A percentile compares a stretch with the other conserved stretches of the same genome.
phyloP scores from a whole-genome alignment of 2,113 vertebrate species.

The Rissa tridactyla region DNA sequence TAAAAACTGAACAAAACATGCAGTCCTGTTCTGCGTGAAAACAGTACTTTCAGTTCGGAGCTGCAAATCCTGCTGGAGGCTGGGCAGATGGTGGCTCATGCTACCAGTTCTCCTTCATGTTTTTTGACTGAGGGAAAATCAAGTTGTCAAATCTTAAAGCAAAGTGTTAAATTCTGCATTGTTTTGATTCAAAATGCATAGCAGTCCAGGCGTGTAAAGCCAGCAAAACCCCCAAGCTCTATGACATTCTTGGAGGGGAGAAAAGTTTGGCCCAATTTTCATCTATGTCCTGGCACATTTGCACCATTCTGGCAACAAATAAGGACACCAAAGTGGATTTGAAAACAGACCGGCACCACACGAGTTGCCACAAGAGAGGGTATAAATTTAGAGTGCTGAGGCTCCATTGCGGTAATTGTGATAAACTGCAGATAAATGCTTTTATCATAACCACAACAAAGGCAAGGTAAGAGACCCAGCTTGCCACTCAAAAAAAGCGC shows the following conservation, averaged over 20 bases:
- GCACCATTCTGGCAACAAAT: background rate
- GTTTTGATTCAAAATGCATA: background rate
- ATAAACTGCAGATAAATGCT: slow-evolving; percentile 22
- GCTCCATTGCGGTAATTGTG: background rate
- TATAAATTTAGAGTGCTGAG: background rate
- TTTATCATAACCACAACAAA: background rate
- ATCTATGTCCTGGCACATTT: background rate
- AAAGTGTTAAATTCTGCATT: background rate
- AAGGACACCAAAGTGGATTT: background rate
- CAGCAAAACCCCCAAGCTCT: background rate
- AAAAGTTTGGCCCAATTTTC: background rate
- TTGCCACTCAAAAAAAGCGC: background rate
- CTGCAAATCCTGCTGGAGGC: background rate
- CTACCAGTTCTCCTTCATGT: background rate
- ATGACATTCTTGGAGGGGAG: background rate
- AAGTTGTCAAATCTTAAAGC: background rate
- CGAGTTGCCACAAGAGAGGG: slow-evolving; percentile 3
- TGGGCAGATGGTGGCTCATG: background rate
- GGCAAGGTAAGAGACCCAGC: background rate
- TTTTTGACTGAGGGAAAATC: background rate
- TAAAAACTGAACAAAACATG: background rate
- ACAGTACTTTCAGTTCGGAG: background rate
- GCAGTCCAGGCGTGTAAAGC: background rate
- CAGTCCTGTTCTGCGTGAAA: background rate
- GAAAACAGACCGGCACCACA: background rate